Evolutionary conservation across 2,888 invertebrate species (phyloP).

Genomic region (Rotaria sp.): DNA sequence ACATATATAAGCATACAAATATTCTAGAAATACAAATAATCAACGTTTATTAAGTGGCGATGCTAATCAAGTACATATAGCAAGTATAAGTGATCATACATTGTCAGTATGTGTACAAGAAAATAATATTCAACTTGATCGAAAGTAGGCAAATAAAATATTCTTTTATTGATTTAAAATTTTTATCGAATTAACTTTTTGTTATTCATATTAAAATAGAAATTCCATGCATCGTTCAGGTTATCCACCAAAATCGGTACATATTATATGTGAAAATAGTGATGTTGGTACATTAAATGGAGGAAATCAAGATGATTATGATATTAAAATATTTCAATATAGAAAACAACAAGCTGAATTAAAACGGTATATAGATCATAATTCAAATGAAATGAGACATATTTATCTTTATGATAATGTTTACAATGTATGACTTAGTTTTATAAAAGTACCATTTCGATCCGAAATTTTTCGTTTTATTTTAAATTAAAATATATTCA

Average conservation of each 20-base stretch:
- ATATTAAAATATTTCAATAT: conserved; percentile 86
- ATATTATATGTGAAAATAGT: conserved; percentile 63
- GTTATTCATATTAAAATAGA: neutral
- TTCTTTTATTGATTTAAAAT: neutral
- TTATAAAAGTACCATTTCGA: too few species aligned
- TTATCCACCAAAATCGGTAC: neutral
- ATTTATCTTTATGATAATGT: too few species aligned
- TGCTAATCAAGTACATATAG: neutral
- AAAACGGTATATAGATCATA: too few species aligned
- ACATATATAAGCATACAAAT: too few species aligned
- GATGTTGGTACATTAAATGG: conserved; percentile 13
- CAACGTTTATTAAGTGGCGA: conserved; percentile 30
- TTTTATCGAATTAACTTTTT: too few species aligned
- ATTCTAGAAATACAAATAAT: neutral
- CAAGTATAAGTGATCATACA: neutral
- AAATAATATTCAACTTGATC: neutral
- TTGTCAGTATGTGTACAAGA: neutral
- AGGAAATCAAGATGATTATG: conserved; percentile 66
- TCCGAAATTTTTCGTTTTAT: too few species aligned
- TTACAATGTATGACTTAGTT: too few species aligned
- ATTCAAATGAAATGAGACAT: too few species aligned
- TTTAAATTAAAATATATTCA: too few species aligned
- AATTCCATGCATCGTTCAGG: conserved; percentile 12
- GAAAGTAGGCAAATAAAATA: neutral
- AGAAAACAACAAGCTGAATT: conserved; percentile 97